Evolutionary conservation across 2,888 invertebrate genomes (phyloP), one percentile per base, ranked within the genome.

Genomic region (Drosophila percnosoma): DNA sequence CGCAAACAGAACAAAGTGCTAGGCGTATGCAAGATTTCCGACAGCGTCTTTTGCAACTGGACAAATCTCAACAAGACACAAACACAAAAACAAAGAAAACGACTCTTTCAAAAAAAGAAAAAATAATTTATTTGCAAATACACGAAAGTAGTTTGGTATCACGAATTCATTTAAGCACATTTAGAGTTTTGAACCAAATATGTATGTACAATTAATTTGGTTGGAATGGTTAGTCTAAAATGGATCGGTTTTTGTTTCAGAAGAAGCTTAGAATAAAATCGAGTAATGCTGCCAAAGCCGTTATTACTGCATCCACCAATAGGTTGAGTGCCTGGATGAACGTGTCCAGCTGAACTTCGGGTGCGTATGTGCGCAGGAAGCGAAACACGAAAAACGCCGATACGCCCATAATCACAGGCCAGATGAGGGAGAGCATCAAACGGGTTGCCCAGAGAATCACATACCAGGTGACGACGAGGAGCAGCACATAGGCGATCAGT

Each of bases 401-500:
- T 27, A 77, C 59, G 38, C 83, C 75, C 6, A 89, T 34, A 21
- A 91, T 67, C 27, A 89, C 54, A 29, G 89, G 91, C 88, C 87
- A 89, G n/a, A 91, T 71, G 5, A 92, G 74, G 2, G 81, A 81
- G 21, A 91, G n/a, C 40, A 91, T 13, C 27, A 86, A 71, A 10
- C 88, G 88, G 4, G 78, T 55, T 4, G 75, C 34, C 75, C 82
- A 90, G 2, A 89, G 29, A 2, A 91, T 21, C 13, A 74, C 59
- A 64, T 88, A 91, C 88, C 90, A 92, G 0, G 80, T 75, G n/a
- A 90, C 49, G 1, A 90, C 21, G 4, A 91, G 67, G 0, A 92
- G 42, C 2, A 75, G 27, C n/a, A 91, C 42, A 53, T 89, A 91
- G 5, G 80, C 82, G 13, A 91, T 54, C 27, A 90, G 53, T 8